These are phyloP conservation scores for Diachrysia chrysitis DNA, from an alignment of 2,888 invertebrate genomes.

Conservation along the genomic window DNA sequence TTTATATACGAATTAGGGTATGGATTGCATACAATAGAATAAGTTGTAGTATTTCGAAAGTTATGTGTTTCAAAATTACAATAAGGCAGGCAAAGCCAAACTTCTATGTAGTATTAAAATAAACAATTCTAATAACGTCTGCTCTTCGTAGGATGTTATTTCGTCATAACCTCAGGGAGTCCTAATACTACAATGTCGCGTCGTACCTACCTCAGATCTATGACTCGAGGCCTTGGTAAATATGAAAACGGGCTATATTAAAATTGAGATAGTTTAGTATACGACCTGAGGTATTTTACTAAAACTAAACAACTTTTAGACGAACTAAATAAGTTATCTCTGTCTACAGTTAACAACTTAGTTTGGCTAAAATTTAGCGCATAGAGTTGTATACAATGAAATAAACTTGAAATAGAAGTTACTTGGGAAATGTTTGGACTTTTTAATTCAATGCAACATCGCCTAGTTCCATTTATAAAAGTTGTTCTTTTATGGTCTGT, in stretches of 20 bases:
- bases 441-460: not conserved
- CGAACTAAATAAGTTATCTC: conserved; percentile 1
- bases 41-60: too few relatives aligned
- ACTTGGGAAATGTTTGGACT: not conserved
- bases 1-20: too few relatives aligned
- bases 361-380: not conserved
- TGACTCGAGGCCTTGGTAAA: not conserved
- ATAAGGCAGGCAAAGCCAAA: not conserved
- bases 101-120: not conserved
- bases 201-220: not conserved
- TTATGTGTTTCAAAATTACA: not conserved
- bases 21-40: too few relatives aligned
- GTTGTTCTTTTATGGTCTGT: not conserved
- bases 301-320: conserved; percentile 1
- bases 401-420: not conserved
- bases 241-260: not conserved
- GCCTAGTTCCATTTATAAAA: not conserved
- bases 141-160: conserved; percentile 2
- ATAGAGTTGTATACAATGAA: not conserved
- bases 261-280: not conserved
- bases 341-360: not conserved
- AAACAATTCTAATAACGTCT: conserved; percentile 5
- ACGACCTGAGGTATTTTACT: not conserved
- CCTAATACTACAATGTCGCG: conserved; percentile 8
- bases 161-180: conserved; percentile 3